Base-by-base conservation (phyloP, 2,797 vertebrate species). In the Xenentodon cancila region DNA sequence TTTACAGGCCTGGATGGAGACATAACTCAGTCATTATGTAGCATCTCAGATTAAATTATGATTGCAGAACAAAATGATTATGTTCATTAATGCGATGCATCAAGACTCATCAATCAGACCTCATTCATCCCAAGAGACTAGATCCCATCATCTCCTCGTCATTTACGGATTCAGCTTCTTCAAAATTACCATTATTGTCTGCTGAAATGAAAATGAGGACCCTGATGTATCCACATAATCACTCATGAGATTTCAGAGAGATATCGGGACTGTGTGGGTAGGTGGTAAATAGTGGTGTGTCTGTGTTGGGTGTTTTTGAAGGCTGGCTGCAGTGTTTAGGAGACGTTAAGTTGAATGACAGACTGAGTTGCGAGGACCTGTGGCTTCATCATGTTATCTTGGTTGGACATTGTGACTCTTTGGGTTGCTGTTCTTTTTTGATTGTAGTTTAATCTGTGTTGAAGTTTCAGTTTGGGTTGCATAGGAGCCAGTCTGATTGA, bases 181-280 rank as follows among this genome's bases (percentile, higher is more conserved):
- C 84, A 83, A 75, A 85, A 84, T 84, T 56, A 73, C 61, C 0
- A 9, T 19, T 56, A 71, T 77, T 83, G 78, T 87, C 73, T 7
- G 0, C 20, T 59, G 74, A 60, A 73, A 74, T 61, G 45, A 72
- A 61, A 62, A 40, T 21, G 50, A 71, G 32, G 63, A 62, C 18
- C 22, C 48, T 69, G 64, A 79, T 81, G 53, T 73, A 71, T 75
- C 83, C 70, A 84, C 49, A 55, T 30, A 13, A 27, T 50, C 53
- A 73, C 53, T 59, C 40, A 20, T 42, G 51, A 49, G 62, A 62
- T 45, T 43, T 61, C 58, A 53, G 54, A 49, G 44, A 7, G 34
- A 30, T 27, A 47, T 68, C 6, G 17, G 53, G 64, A 40, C 48
- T 34, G 58, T 37, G 37, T 40, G 13, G 15, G 37, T 40, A 16